A percentile compares a stretch with the other conserved stretches of the same genome.
These are phyloP conservation scores for Trilocha varians DNA, from an alignment of 2,888 invertebrate genomes.

Conservation along the genomic window DNA sequence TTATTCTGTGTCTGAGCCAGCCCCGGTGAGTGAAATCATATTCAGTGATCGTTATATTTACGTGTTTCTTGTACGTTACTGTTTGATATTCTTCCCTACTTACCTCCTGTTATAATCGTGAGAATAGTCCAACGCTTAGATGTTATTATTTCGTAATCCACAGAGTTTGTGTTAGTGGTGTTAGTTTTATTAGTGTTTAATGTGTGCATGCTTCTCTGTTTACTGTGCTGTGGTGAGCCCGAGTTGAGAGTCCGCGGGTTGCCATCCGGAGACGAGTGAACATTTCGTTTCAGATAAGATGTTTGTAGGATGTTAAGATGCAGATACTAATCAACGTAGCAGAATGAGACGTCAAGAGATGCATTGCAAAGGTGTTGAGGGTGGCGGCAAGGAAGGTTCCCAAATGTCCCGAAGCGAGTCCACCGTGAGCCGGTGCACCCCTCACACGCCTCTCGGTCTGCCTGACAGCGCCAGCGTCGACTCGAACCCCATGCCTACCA, in stretches of 20 bases:
- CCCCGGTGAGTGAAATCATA: slow-evolving; percentile 43
- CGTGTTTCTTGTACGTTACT: slow-evolving; percentile 25
- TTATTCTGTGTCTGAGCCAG: slow-evolving; percentile 15
- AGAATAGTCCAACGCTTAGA: slow-evolving; percentile 49
- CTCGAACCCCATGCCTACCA: slow-evolving; percentile 88
- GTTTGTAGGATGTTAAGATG: slow-evolving; percentile 62
- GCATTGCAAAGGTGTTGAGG: slow-evolving; percentile 52
- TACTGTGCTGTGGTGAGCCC: slow-evolving; percentile 37
- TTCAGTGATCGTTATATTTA: slow-evolving; percentile 12
- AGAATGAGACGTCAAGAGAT: slow-evolving; percentile 58
- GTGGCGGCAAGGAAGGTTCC: slow-evolving; percentile 50
- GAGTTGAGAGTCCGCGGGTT: slow-evolving; percentile 27
- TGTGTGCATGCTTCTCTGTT: slow-evolving; percentile 65
- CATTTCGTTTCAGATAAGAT: slow-evolving; percentile 59
- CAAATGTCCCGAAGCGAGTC: slow-evolving; percentile 84
- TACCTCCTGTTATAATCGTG: slow-evolving; percentile 29
- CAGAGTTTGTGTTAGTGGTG: slow-evolving; percentile 39
- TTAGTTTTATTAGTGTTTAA: slow-evolving; percentile 55
- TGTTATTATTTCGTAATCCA: slow-evolving; percentile 38
- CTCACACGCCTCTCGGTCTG: slow-evolving; percentile 61
- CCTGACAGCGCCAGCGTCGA: slow-evolving; percentile 88
- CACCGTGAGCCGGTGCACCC: slow-evolving; percentile 74
- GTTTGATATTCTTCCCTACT: slow-evolving; percentile 16
- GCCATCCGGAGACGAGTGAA: slow-evolving; percentile 44
- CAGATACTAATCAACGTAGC: slow-evolving; percentile 54